phyloP scores from a whole-genome alignment of 2,888 invertebrate species.

The Augochlorella aurata region DNA sequence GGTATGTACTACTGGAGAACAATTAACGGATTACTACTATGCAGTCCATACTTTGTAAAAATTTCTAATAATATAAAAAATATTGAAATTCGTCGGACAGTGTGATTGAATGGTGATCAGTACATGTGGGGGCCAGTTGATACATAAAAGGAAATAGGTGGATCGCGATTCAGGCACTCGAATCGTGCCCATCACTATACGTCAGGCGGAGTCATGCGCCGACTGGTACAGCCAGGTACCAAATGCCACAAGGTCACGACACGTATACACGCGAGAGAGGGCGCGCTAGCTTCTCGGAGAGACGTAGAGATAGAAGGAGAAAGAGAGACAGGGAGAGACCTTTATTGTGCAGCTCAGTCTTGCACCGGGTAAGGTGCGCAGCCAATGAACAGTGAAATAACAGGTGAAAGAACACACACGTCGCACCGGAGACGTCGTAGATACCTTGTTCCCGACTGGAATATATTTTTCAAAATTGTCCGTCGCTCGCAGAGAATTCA shows the following conservation, averaged over 20 bases:
- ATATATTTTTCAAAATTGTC: constrained; percentile 17
- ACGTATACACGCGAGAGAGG: constrained; percentile 59
- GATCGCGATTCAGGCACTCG: constrained; percentile 20
- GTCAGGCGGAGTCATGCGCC: constrained; percentile 61
- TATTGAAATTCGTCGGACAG: neutral
- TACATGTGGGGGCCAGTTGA: neutral
- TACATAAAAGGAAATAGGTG: neutral
- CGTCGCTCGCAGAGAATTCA: neutral
- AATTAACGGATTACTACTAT: neutral
- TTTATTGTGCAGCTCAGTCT: constrained; percentile 45
- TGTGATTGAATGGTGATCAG: neutral
- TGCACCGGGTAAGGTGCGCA: constrained; percentile 45
- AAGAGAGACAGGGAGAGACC: constrained; percentile 21
- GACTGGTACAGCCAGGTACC: constrained; percentile 81
- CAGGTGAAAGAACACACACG: constrained; percentile 54
- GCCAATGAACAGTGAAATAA: constrained; percentile 53
- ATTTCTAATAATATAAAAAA: neutral
- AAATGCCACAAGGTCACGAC: constrained; percentile 81
- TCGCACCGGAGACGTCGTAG: constrained; percentile 4
- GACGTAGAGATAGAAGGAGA: constrained; percentile 28
- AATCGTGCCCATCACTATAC: constrained; percentile 47
- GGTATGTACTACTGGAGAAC: neutral
- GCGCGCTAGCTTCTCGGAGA: neutral
- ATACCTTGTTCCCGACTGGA: constrained; percentile 5
- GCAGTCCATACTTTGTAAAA: neutral